Evolutionary conservation across 2,888 invertebrate species (phyloP), one percentile per base, ranked within the genome.

Genomic region (Tenthredo amoena): DNA sequence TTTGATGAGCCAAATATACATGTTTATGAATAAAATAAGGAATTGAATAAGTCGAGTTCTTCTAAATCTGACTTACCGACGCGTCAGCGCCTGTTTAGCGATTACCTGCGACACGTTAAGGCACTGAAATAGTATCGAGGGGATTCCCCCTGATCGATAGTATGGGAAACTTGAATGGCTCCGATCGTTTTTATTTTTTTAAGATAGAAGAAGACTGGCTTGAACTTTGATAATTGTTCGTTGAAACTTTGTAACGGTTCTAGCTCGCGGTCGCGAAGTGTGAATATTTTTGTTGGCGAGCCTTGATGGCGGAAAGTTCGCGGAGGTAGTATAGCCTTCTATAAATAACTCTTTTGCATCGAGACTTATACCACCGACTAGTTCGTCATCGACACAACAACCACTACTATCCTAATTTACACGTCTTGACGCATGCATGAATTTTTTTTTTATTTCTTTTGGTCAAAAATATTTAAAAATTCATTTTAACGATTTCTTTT

Each of bases 261-360:
- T 18, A 40, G 40, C 68, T 5, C 47, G 47, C 7, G 31, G 10
- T 34, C 9, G n/a, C 43, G 87, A 88, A 88, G 89, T 90, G 90
- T 88, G 90, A 90, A 90, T 88, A 91, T 91, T 92, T 92, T 90
- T 88, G 91, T 91, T 91, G 90, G 91, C 89, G 89, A 88, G 89
- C 86, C 88, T 84, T 89, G 89, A 89, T 90, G 91, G 89, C 90
- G 91, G 90, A 91, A 91, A 92, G 90, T 91, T 89, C 90, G 88
- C 89, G 89, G 86, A 89, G 89, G 89, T 40, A 81, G 81, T 50
- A 50, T 31, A 50, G 89, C 89, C 87, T 87, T 90, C 92, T 92
- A 92, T 92, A 90, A 92, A 92, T 92, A 92, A 83, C 40, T 91
- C 90, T 86, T 91, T 92, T 92, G 91, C 92, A 92, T 92, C 91